Evolutionary conservation across 2,888 invertebrate species (phyloP).

Genomic region (Scaptomyza polygonia): DNA sequence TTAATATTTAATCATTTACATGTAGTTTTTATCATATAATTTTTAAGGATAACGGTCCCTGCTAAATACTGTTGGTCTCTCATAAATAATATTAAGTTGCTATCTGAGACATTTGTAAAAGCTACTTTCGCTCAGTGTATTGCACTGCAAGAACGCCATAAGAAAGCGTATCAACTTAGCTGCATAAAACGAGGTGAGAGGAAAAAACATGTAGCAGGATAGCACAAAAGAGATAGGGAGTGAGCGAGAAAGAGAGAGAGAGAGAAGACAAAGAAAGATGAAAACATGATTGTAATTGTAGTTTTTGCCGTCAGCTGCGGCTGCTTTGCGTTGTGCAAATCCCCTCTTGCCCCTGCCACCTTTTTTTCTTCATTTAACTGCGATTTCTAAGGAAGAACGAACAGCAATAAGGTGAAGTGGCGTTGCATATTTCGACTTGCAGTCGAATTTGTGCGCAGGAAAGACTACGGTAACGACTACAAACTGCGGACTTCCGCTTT

Average conservation of each 20-base stretch:
- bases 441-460: conserved; percentile 22
- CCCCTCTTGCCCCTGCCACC: background rate
- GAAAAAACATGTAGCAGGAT: background rate
- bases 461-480: conserved; percentile 51
- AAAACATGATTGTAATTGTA: conserved; percentile 61
- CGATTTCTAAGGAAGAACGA: conserved; percentile 24
- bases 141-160: conserved; percentile 13
- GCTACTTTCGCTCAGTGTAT: conserved; percentile 40
- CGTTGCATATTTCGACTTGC: conserved; percentile 67
- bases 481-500: conserved; percentile 75
- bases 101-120: too few species aligned
- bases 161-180: conserved; percentile 13
- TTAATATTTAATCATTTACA: too few species aligned
- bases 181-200: conserved; percentile 6
- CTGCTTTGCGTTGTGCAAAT: conserved; percentile 2
- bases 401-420: conserved; percentile 29
- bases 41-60: too few species aligned
- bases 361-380: background rate
- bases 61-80: too few species aligned
- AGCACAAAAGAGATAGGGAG: background rate
- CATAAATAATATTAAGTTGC: too few species aligned
- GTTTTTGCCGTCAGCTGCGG: conserved; percentile 39
- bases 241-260: background rate
- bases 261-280: conserved; percentile 4
- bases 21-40: too few species aligned